Evolutionary conservation across 53 echinoderm and acorn worm species (phyloP).

Genomic region (Apostichopus leukothele): DNA sequence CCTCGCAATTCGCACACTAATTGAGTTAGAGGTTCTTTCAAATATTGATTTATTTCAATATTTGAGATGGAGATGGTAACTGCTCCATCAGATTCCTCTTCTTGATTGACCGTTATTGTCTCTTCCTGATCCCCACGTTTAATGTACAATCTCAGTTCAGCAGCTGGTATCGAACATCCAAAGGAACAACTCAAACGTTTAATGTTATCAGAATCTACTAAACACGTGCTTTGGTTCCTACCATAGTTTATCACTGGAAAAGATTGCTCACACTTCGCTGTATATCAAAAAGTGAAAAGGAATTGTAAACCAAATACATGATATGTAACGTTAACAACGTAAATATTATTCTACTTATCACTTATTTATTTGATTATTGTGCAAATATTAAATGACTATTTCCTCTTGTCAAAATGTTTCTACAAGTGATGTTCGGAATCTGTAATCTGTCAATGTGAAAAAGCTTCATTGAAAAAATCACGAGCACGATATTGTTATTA

Average conservation of each 20-base stretch:
- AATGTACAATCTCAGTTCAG: not conserved
- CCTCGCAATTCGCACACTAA: not conserved
- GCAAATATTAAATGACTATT: too few relatives aligned
- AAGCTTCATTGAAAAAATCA: too few relatives aligned
- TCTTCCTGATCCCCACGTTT: not conserved
- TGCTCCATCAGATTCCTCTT: not conserved
- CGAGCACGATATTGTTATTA: too few relatives aligned
- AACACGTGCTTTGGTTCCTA: not conserved
- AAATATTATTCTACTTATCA: too few relatives aligned
- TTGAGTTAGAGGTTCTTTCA: not conserved
- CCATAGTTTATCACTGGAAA: not conserved
- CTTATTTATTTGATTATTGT: too few relatives aligned
- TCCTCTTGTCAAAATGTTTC: too few relatives aligned
- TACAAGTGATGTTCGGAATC: too few relatives aligned
- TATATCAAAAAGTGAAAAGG: too few relatives aligned
- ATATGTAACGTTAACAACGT: too few relatives aligned
- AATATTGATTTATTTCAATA: not conserved
- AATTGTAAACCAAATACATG: too few relatives aligned
- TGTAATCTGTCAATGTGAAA: too few relatives aligned
- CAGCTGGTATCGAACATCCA: not conserved
- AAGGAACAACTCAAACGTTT: not conserved
- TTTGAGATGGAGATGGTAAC: not conserved
- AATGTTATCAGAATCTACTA: not conserved
- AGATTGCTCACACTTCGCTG: too few relatives aligned
- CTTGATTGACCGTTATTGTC: not conserved